A percentile compares a stretch with the other conserved stretches of the same genome.
Evolutionary conservation across 2,888 invertebrate genomes (phyloP).

Genomic region (Clanis bilineata): DNA sequence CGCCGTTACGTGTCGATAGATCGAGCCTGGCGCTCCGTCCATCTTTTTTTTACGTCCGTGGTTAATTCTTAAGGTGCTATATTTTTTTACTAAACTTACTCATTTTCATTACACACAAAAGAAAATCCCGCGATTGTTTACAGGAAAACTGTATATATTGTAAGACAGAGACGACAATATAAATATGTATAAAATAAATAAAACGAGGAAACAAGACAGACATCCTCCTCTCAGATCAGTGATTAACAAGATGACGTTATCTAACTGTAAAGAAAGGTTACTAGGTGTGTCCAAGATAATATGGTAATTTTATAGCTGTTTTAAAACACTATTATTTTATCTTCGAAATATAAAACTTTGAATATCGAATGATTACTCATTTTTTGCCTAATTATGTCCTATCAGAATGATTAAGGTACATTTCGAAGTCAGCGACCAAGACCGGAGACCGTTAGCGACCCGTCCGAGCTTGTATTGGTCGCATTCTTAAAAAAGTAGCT

Average conservation of each 20-base stretch:
- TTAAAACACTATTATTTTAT: slow-evolving; percentile 13
- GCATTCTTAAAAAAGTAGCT: too few relatives aligned
- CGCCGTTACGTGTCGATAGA: too few relatives aligned
- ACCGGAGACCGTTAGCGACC: too few relatives aligned
- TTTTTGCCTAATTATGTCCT: not conserved
- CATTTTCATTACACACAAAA: too few relatives aligned
- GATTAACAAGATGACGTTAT: slow-evolving; percentile 21
- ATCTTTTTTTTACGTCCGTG: too few relatives aligned
- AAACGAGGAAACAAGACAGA: not conserved
- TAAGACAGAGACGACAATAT: not conserved
- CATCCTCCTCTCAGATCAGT: not conserved
- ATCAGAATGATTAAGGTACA: too few relatives aligned
- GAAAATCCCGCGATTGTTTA: not conserved
- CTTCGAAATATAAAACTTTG: not conserved
- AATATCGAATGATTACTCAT: not conserved
- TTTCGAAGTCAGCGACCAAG: too few relatives aligned
- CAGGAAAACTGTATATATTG: not conserved
- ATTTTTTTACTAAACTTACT: not conserved
- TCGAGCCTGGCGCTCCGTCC: too few relatives aligned
- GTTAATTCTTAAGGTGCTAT: too few relatives aligned
- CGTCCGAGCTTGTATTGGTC: too few relatives aligned
- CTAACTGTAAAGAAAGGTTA: slow-evolving; percentile 33
- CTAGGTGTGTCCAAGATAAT: slow-evolving; percentile 23
- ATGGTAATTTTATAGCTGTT: slow-evolving; percentile 27
- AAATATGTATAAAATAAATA: not conserved